Conservation (phyloP, 37 sponge, comb jelly and placozoan species). For the Oopsacas minuta region DNA sequence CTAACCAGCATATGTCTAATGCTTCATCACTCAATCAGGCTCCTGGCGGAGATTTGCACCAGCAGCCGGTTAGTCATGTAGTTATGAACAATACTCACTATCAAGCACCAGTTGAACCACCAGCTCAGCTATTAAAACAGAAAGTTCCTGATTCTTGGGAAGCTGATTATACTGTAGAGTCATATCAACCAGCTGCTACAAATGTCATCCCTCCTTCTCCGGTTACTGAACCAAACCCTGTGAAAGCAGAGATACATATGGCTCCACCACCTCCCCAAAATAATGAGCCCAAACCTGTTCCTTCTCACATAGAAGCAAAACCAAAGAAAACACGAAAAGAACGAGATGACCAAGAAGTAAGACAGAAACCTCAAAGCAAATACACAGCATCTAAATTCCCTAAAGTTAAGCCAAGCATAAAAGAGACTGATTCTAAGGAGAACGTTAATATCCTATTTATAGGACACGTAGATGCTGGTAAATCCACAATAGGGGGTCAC, state of each 20-base stretch:
- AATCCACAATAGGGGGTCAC: slow-evolving; percentile 98
- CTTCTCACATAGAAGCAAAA: neutral
- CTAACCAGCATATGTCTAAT: neutral
- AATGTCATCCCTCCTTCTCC: neutral
- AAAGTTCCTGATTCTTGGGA: neutral
- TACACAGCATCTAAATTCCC: neutral
- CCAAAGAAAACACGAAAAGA: neutral
- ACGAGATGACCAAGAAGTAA: neutral
- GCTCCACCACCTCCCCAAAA: neutral
- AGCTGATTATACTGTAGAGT: neutral
- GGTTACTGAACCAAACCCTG: neutral
- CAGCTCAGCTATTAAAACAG: neutral
- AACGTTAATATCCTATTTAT: slow-evolving; percentile 92
- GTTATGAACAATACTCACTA: neutral
- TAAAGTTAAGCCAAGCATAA: slow-evolving; percentile 9
- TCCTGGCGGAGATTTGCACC: neutral
- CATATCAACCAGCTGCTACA: neutral
- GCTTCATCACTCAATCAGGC: neutral
- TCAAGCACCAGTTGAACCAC: neutral
- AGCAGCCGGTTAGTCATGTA: neutral
- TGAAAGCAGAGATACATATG: no score
- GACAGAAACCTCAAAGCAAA: neutral
- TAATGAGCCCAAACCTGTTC: neutral
- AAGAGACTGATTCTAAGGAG: slow-evolving; percentile 40
- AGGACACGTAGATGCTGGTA: slow-evolving; percentile 98